A percentile compares a stretch with the other conserved stretches of the same genome.
These are phyloP conservation scores for Gnathonemus longibarbis DNA, from an alignment of 2,113 vertebrate species.

Conservation along the genomic window DNA sequence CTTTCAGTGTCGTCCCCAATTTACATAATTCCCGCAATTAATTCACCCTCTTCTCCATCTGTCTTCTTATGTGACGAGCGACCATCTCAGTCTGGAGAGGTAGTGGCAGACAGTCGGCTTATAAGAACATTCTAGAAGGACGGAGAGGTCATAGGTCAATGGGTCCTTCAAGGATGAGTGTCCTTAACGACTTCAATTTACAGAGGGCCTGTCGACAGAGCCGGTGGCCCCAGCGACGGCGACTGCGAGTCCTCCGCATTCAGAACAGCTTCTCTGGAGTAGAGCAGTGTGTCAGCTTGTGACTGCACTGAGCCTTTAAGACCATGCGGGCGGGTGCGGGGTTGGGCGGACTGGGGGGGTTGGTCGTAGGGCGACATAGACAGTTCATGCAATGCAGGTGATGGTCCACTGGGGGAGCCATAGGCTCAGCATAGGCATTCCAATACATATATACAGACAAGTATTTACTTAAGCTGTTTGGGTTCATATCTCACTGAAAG, in stretches of 20 bases:
- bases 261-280: background rate
- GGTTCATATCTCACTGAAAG: background rate
- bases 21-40: slow-evolving; percentile 37
- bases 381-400: background rate
- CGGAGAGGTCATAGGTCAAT: slow-evolving; percentile 52
- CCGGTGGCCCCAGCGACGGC: background rate
- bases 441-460: background rate
- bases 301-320: background rate
- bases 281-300: background rate
- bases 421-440: background rate
- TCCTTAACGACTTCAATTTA: slow-evolving; percentile 39
- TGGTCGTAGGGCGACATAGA: background rate
- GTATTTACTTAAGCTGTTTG: background rate
- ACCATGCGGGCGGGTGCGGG: background rate
- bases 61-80: slow-evolving; percentile 54
- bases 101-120: slow-evolving; percentile 49
- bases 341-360: background rate
- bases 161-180: slow-evolving; percentile 56
- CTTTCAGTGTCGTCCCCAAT: slow-evolving; percentile 35
- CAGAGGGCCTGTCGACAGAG: background rate
- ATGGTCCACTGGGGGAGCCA: background rate
- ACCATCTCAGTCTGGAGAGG: slow-evolving; percentile 52
- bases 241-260: background rate
- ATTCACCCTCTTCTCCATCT: slow-evolving; percentile 39
- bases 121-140: slow-evolving; percentile 54